A percentile compares a stretch with the other conserved stretches of the same genome.
phyloP scores from a whole-genome alignment of 1,140 invertebrate genomes.

The Drosophila virilis region DNA sequence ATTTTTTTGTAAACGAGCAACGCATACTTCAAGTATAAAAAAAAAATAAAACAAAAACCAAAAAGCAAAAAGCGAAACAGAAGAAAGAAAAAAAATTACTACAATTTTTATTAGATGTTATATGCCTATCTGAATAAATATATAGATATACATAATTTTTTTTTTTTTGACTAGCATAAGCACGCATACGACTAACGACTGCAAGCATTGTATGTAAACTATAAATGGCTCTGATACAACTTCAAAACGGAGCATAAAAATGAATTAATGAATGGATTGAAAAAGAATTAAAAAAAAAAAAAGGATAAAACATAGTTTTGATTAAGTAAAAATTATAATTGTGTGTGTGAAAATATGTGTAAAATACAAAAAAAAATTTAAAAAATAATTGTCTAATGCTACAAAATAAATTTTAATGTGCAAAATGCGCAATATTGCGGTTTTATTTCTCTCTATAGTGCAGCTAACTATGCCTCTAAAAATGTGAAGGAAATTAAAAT shows the following conservation, averaged over 20 bases:
- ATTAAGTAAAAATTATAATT: slow-evolving; percentile 31
- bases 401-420: slow-evolving; percentile 45
- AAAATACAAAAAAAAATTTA: slow-evolving; percentile 17
- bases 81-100: slow-evolving; percentile 1
- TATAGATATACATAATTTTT: slow-evolving; percentile 9
- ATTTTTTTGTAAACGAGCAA: slow-evolving; percentile 38
- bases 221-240: slow-evolving; percentile 29
- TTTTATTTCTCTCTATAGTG: slow-evolving; percentile 1
- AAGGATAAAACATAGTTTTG: slow-evolving; percentile 24
- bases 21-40: slow-evolving; percentile 39
- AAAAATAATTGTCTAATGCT: slow-evolving; percentile 12
- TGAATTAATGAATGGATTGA: slow-evolving; percentile 11
- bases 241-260: slow-evolving; percentile 1
- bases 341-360: slow-evolving; percentile 33
- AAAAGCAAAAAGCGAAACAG: background rate
- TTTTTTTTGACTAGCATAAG: slow-evolving; percentile 49
- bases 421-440: slow-evolving; percentile 11
- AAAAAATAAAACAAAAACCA: background rate
- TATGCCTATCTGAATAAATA: slow-evolving; percentile 23
- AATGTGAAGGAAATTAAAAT: no score
- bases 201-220: slow-evolving; percentile 50
- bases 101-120: slow-evolving; percentile 46
- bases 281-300: slow-evolving; percentile 10
- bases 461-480: no score
- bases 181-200: slow-evolving; percentile 45